These are phyloP conservation scores for Cydia pomonella DNA, from an alignment of 1,140 invertebrate genomes.

Conservation along the genomic window DNA sequence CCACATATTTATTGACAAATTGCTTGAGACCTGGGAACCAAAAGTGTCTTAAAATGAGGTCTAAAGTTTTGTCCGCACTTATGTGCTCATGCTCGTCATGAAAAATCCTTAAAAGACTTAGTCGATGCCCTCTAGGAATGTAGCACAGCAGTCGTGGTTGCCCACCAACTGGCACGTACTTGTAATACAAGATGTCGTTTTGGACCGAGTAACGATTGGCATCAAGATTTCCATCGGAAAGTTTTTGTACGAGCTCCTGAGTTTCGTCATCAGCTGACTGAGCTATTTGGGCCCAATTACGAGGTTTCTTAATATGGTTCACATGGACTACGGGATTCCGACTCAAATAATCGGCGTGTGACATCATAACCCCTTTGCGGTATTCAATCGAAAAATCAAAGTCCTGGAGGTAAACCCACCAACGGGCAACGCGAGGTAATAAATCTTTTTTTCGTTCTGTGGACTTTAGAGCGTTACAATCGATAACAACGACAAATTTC, in stretches of 20 bases:
- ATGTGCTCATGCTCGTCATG: constrained; percentile 43
- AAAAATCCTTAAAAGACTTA: constrained; percentile 41
- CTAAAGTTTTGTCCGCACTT: constrained; percentile 38
- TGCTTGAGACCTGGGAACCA: constrained; percentile 42
- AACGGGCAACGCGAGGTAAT: constrained; percentile 45
- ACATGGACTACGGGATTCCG: constrained; percentile 37
- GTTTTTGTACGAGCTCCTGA: background rate
- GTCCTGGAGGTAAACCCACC: constrained; percentile 54
- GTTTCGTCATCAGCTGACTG: constrained; percentile 25
- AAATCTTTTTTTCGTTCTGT: no score
- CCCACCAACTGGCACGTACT: constrained; percentile 4
- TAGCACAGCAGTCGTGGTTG: constrained; percentile 8
- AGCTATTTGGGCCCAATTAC: constrained; percentile 26
- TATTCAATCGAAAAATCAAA: constrained; percentile 57
- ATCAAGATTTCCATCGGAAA: background rate
- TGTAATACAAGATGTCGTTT: constrained; percentile 34
- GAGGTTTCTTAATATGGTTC: background rate
- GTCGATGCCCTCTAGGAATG: constrained; percentile 30
- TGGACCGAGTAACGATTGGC: background rate
- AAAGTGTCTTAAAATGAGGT: constrained; percentile 40
- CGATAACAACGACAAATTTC: no score
- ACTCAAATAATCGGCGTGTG: constrained; percentile 55
- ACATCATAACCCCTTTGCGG: constrained; percentile 45
- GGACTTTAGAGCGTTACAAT: no score
- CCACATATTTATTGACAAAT: constrained; percentile 41